Evolutionary conservation across 2,888 invertebrate genomes (phyloP).

Genomic region (Eugnorisma glareosa): DNA sequence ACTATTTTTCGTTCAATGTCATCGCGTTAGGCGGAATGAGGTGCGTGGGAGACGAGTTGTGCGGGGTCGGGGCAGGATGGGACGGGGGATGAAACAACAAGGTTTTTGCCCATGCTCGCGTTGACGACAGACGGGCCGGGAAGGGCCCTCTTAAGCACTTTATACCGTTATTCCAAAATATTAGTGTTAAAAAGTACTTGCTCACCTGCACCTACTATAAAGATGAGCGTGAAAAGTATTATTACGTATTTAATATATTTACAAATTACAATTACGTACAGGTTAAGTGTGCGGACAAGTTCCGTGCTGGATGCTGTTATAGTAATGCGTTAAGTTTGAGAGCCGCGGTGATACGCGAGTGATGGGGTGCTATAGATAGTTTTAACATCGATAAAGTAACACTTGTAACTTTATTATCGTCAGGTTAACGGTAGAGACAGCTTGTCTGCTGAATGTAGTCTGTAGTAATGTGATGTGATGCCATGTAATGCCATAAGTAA

Average conservation of each 20-base stretch:
- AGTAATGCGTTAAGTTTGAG: conserved; percentile 87
- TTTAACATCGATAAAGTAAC: conserved; percentile 25
- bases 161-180: background rate
- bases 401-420: background rate
- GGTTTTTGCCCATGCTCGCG: no score
- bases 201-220: no score
- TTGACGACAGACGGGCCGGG: no score
- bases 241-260: conserved; percentile 21
- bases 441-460: background rate
- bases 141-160: no score
- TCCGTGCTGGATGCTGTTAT: conserved; percentile 82
- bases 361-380: conserved; percentile 64
- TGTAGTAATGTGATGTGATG: background rate
- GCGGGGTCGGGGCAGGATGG: no score
- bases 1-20: no score
- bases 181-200: background rate
- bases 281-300: conserved; percentile 79
- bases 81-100: no score
- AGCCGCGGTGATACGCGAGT: conserved; percentile 78
- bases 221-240: background rate
- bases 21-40: no score
- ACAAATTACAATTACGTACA: conserved; percentile 50
- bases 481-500: no score
- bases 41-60: no score
- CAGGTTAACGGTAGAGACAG: background rate